Percentiles rank a stretch among this genome's conserved stretches.
Conservation (phyloP, 2,888 invertebrate species). For the Encarsia formosa region DNA sequence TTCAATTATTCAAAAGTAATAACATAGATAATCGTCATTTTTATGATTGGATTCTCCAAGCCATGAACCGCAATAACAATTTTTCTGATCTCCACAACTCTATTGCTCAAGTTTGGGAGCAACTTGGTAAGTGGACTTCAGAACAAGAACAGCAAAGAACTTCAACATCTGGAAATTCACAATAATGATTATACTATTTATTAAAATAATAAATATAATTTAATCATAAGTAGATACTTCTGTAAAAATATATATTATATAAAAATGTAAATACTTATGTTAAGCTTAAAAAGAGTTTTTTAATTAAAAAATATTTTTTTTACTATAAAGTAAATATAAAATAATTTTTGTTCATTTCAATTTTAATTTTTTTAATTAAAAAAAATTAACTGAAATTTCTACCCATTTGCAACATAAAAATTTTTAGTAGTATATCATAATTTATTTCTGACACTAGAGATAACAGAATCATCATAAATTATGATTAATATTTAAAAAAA, state of each 20-base stretch:
- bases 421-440: too few species aligned
- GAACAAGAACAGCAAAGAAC: not conserved
- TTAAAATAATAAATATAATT: not conserved
- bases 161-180: not conserved
- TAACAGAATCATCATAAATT: too few species aligned
- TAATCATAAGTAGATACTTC: not conserved
- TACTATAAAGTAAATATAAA: not conserved
- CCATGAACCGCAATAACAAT: not conserved
- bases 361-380: too few species aligned
- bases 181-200: not conserved
- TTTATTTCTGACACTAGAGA: too few species aligned
- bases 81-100: slow-evolving; percentile 1
- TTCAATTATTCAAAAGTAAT: slow-evolving; percentile 10
- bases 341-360: too few species aligned
- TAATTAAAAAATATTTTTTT: not conserved
- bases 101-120: slow-evolving; percentile 4
- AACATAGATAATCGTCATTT: slow-evolving; percentile 7
- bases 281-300: not conserved
- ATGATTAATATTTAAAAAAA: too few species aligned
- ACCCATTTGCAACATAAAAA: too few species aligned
- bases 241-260: not conserved
- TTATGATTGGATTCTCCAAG: not conserved
- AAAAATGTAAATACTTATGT: too few species aligned
- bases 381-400: too few species aligned
- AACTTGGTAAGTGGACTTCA: slow-evolving; percentile 5